Base-by-base conservation (phyloP, 2,113 vertebrate genomes). In the Perca fluviatilis region DNA sequence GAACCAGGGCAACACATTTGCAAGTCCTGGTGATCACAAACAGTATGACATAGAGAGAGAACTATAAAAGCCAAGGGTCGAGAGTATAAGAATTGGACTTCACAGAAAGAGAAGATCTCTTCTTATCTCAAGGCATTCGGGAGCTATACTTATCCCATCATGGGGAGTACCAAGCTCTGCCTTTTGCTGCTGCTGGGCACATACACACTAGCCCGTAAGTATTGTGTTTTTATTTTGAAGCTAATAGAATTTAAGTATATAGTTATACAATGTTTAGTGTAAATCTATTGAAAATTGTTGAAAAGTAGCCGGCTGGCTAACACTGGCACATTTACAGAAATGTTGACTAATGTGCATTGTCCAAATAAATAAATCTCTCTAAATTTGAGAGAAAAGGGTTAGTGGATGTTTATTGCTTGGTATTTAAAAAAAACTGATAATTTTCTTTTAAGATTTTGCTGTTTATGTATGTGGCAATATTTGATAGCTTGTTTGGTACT, bases 171-270 rank as follows among this genome's bases (percentile, higher is more conserved):
- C 60, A 92, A 89, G 90, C 88, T 95, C 72, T 93, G 90, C 77
- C 83, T 94, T 88, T 70, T 93, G 85, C 83, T 94, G 74, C 80
- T 95, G n/a, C 79, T 95, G 72, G 85, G 87, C 51, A 84, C 93
- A 9, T 88, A 64, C 78, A 65, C 90, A 3, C 83, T 94, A 15
- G 92, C 94, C 82, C 93, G 94, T 95, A 71, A 95, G 94, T 94
- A 93, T 47, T 19, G 0, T 30, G 0, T 8, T 68, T 65, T 61
- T 65, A 61, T 14, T 65, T 18, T 13, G 5, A 58, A 50, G 4
- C 10, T 15, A n/a, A 16, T 18, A 3, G 6, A 56, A 56, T 54
- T 46, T 8, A 27, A 82, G 6, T 0, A 40, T 5, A 8, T 30
- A 0, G 1, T n/a, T 43, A 33, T 7, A 27, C 2, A 15, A 64